Conservation (phyloP, 2,888 invertebrate genomes). For the Amitus sp. region DNA sequence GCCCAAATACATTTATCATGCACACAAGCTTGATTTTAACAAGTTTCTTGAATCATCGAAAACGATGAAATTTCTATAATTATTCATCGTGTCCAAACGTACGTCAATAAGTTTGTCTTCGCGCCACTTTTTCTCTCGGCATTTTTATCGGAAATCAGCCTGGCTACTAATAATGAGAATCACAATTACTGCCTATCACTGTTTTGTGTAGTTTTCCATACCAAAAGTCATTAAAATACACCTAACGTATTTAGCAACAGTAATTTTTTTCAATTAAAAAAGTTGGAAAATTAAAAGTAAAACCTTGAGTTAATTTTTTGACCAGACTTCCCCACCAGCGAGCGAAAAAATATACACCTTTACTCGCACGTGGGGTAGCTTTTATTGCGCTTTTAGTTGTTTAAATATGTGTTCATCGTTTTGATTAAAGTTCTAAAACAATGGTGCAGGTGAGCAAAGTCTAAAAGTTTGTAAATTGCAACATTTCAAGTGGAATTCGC, state of each 20-base stretch:
- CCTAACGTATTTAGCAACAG: constrained; percentile 14
- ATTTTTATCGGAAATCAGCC: constrained; percentile 42
- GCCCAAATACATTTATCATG: background rate
- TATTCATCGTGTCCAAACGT: constrained; percentile 21
- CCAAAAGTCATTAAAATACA: constrained; percentile 18
- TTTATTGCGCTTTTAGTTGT: constrained; percentile 64
- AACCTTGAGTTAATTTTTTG: constrained; percentile 51
- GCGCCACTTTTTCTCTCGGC: constrained; percentile 36
- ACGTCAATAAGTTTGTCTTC: constrained; percentile 40
- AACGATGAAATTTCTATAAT: constrained; percentile 10
- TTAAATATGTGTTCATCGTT: constrained; percentile 63
- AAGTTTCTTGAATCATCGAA: background rate
- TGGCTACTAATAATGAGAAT: constrained; percentile 34
- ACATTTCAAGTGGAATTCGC: constrained; percentile 27
- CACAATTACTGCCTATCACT: constrained; percentile 8
- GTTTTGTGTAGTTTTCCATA: constrained; percentile 1
- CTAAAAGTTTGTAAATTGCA: constrained; percentile 39
- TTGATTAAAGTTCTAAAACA: constrained; percentile 61
- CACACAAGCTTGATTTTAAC: background rate
- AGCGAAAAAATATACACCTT: constrained; percentile 62
- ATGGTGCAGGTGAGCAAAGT: constrained; percentile 63
- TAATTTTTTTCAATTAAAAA: constrained; percentile 14
- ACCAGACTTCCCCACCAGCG: constrained; percentile 58
- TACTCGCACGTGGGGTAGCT: constrained; percentile 64
- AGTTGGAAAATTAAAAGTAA: constrained; percentile 24